Evolutionary conservation across 2,888 invertebrate genomes (phyloP).

Genomic region (Synanthedon tipuliformis): DNA sequence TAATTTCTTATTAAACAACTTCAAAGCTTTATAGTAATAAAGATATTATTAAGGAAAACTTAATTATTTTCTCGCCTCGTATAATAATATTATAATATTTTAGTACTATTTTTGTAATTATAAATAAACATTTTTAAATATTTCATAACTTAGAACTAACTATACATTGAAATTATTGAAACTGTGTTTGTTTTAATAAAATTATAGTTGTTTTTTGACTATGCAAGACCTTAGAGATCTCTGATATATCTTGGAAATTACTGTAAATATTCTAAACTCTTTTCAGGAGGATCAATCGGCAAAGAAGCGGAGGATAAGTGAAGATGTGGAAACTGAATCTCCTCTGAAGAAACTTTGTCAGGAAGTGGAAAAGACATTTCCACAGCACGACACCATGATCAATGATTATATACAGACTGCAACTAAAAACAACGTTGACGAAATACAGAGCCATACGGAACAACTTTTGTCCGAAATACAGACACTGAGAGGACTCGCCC

Average conservation of each 20-base stretch:
- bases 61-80: too few species aligned
- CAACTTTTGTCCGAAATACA: constrained; percentile 76
- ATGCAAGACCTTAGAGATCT: too few species aligned
- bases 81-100: too few species aligned
- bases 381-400: constrained; percentile 71
- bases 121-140: too few species aligned
- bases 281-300: constrained; percentile 48
- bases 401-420: constrained; percentile 74
- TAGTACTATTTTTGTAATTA: too few species aligned
- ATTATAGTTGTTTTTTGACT: too few species aligned
- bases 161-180: not conserved
- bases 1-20: too few species aligned
- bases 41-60: too few species aligned
- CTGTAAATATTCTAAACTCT: not conserved
- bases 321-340: constrained; percentile 55
- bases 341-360: constrained; percentile 61
- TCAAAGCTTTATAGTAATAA: too few species aligned
- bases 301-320: constrained; percentile 52
- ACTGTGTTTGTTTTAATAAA: constrained; percentile 6
- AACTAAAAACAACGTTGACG: constrained; percentile 71
- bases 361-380: constrained; percentile 63
- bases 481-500: constrained; percentile 78
- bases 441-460: constrained; percentile 73
- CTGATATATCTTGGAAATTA: constrained; percentile 1
- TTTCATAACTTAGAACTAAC: too few species aligned